These are phyloP conservation scores for Temnopleurus reevesii DNA, from an alignment of 53 echinoderm and acorn worm species.

Conservation along the genomic window DNA sequence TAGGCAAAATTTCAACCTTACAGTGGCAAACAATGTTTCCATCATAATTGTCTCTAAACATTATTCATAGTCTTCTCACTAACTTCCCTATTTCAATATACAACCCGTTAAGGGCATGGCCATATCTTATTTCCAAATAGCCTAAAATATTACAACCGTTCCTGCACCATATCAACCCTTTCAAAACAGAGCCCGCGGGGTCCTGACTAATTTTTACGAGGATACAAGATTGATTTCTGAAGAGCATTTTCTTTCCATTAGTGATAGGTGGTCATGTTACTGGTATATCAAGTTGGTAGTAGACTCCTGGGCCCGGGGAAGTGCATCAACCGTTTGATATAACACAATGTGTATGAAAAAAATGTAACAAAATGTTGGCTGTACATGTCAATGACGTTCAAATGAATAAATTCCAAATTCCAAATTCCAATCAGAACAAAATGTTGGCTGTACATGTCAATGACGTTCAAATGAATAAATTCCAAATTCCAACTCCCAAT, in stretches of 20 bases:
- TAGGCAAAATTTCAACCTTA: neutral
- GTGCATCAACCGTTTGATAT: too few species aligned
- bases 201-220: neutral
- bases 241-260: slow-evolving; percentile 36
- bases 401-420: too few species aligned
- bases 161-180: neutral
- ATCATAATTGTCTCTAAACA: neutral
- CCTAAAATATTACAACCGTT: neutral
- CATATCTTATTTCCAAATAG: slow-evolving; percentile 9
- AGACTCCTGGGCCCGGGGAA: too few species aligned
- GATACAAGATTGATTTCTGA: neutral
- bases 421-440: too few species aligned
- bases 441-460: too few species aligned
- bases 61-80: neutral
- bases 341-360: too few species aligned
- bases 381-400: too few species aligned
- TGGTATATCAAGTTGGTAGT: too few species aligned
- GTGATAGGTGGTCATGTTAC: slow-evolving; percentile 1
- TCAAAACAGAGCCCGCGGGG: neutral
- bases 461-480: too few species aligned
- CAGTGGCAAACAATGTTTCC: neutral
- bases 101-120: neutral
- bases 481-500: too few species aligned
- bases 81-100: neutral
- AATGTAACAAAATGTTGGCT: too few species aligned